Percentiles rank a stretch among this genome's conserved stretches.
Evolutionary conservation across 2,113 vertebrate species (phyloP).

Genomic region (Fulmarus glacialis): DNA sequence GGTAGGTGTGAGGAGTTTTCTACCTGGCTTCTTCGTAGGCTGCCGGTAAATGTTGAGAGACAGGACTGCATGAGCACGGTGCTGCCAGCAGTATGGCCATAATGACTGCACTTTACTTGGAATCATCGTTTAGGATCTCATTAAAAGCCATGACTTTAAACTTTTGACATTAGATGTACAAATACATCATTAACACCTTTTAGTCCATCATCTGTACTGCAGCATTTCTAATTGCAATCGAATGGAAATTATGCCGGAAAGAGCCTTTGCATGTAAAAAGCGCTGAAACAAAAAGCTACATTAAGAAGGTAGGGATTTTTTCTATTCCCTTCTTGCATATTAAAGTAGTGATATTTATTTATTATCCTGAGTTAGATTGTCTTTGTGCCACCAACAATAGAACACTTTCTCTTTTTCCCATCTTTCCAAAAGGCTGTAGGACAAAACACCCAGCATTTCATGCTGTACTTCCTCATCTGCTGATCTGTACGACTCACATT

Average conservation of each 20-base stretch:
- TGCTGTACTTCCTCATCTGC: not conserved
- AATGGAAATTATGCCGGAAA: not conserved
- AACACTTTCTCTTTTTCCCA: not conserved
- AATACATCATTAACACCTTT: not conserved
- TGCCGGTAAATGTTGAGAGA: not conserved
- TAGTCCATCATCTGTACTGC: not conserved
- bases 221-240: not conserved
- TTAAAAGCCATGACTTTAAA: not conserved
- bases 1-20: not conserved
- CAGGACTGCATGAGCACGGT: accelerated
- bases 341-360: not conserved
- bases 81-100: not conserved
- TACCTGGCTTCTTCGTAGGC: not conserved
- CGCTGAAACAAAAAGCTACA: not conserved
- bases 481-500: accelerated
- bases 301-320: not conserved
- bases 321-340: not conserved
- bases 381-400: not conserved
- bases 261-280: not conserved
- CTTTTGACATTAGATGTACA: not conserved
- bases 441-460: not conserved
- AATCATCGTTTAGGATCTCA: not conserved
- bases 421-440: not conserved
- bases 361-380: not conserved
- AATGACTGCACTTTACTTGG: not conserved